These are phyloP conservation scores for Halictus quadricinctus DNA, from an alignment of 2,888 invertebrate species.

Conservation along the genomic window DNA sequence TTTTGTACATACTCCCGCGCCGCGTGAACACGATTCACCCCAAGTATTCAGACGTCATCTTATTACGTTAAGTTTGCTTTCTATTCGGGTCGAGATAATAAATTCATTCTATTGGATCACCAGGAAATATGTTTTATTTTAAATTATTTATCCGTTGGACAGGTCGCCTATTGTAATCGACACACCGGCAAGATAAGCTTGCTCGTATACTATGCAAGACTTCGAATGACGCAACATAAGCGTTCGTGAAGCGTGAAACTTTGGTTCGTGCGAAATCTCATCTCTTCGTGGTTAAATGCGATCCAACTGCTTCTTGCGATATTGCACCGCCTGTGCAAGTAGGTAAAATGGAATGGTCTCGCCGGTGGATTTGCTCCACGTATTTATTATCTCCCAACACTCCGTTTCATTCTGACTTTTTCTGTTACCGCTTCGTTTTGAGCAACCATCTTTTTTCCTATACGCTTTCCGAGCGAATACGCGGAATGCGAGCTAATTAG, in stretches of 20 bases:
- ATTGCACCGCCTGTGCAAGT: slow-evolving; percentile 13
- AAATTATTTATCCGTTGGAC: not conserved
- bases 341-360: slow-evolving; percentile 26
- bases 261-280: not conserved
- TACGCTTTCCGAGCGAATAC: not conserved
- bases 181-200: not conserved
- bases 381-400: slow-evolving; percentile 22
- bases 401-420: slow-evolving; percentile 12
- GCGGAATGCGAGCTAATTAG: slow-evolving; percentile 21
- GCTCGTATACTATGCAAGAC: not conserved
- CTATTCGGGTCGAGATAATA: not conserved
- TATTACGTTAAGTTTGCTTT: not conserved
- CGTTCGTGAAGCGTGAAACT: slow-evolving; percentile 3
- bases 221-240: not conserved
- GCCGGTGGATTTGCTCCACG: slow-evolving; percentile 19
- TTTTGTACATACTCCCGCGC: slow-evolving; percentile 7
- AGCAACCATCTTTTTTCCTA: not conserved
- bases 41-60: not conserved
- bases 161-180: not conserved
- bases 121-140: not conserved
- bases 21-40: not conserved
- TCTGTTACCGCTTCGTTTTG: not conserved
- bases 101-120: not conserved
- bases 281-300: slow-evolving; percentile 11
- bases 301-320: slow-evolving; percentile 20